Base-by-base conservation (phyloP, 2,797 vertebrate species). In the Pagetopsis macropterus region DNA sequence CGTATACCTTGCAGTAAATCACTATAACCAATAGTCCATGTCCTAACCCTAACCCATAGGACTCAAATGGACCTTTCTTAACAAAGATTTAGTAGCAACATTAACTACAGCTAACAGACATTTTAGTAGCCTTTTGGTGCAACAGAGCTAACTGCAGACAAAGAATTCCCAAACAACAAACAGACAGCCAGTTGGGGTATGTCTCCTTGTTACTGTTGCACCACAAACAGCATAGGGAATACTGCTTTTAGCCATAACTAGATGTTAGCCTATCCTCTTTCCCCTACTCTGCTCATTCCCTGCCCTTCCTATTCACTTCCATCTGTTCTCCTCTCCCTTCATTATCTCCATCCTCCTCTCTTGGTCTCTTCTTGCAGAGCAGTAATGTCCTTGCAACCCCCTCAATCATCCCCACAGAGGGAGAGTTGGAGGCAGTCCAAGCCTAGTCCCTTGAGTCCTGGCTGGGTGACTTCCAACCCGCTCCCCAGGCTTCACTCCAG, bases 391-490 rank as follows among this genome's bases (percentile, higher is more conserved):
- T 90, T 90, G 87, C 87, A 86, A 70, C 83, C 83, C 85, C 84
- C 86, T 90, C 87, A 82, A 90, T 90, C 88, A 86, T 83, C 87
- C 77, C 79, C 88, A 87, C 85, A 85, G 87, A 85, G 78, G 81
- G 46, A 80, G 86, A 84, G 71, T 78, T 93, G 91, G 90, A 90
- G 59, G 45, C 71, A 10, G 71, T 84, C 91, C 91, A 91, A 88
- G 65, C 76, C 80, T 69, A 46, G 78, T 87, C 91, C 79, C 91
- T 75, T 60, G 88, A 90, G 92, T 82, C 72, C 84, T 82, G 66
- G 76, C 83, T 92, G 91, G 89, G 88, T 88, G 86, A 91, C 88
- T 89, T 91, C 89, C 92, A 88, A 76, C 79, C 83, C 49, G 44
- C 77, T 90, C 89, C 90, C 87, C 76, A 87, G 87, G 88, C 90